Conservation (phyloP, 1,140 invertebrate species). For the Centruroides vittatus region DNA sequence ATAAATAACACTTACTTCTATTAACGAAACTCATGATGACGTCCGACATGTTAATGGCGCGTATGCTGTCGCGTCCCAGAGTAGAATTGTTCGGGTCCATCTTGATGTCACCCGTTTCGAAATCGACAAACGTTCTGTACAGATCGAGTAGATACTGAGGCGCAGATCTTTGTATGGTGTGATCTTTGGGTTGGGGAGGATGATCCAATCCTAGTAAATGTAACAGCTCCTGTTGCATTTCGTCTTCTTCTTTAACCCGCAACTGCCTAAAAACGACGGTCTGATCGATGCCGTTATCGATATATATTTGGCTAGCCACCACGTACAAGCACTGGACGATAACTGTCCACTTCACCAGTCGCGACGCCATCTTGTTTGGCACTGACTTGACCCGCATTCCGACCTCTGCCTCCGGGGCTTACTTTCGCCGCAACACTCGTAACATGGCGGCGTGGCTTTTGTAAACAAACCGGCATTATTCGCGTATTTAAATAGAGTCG, state of each 20-base stretch:
- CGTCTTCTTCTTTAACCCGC: slow-evolving; percentile 52
- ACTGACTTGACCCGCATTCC: too few species aligned
- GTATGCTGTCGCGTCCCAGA: slow-evolving; percentile 57
- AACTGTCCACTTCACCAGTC: too few species aligned
- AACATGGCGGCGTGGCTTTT: too few species aligned
- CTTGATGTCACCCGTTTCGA: slow-evolving; percentile 29
- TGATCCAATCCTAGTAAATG: slow-evolving; percentile 69
- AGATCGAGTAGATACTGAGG: slow-evolving; percentile 77
- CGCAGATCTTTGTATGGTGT: slow-evolving; percentile 50
- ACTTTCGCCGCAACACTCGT: too few species aligned
- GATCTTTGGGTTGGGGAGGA: slow-evolving; percentile 46
- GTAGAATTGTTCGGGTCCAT: slow-evolving; percentile 34
- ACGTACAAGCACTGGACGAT: too few species aligned
- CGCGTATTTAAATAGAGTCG: too few species aligned
- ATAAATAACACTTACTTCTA: slow-evolving; percentile 11
- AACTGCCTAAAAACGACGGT: slow-evolving; percentile 62
- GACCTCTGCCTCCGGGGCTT: too few species aligned
- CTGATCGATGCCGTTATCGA: slow-evolving; percentile 76
- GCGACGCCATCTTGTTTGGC: too few species aligned
- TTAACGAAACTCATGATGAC: slow-evolving; percentile 85
- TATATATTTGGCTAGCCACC: slow-evolving; percentile 32
- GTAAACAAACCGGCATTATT: too few species aligned
- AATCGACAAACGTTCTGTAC: slow-evolving; percentile 59
- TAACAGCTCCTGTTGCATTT: slow-evolving; percentile 75
- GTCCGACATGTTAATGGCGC: slow-evolving; percentile 73